Evolutionary conservation across 2,113 vertebrate species (phyloP).

Genomic region (Turnix velox): DNA sequence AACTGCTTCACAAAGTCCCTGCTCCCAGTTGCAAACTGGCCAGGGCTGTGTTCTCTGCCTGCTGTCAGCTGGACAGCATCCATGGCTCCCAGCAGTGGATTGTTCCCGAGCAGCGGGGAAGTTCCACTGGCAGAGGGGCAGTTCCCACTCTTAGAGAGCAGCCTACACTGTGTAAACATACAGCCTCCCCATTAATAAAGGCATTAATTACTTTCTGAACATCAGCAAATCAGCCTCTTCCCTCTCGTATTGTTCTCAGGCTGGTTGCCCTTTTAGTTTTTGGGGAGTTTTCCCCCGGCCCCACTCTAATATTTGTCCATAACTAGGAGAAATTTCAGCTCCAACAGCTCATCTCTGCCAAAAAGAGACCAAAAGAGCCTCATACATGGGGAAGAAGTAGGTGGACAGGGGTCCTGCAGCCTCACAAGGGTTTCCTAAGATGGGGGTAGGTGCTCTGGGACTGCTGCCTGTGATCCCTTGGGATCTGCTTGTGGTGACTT

Average conservation of each 20-base stretch:
- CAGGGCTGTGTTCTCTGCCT: background rate
- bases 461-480: background rate
- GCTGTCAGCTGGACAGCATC: background rate
- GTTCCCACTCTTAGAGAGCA: background rate
- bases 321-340: background rate
- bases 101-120: slow-evolving; percentile 25
- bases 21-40: background rate
- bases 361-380: background rate
- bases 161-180: background rate
- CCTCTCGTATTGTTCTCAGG: background rate
- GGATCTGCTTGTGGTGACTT: background rate
- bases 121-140: background rate
- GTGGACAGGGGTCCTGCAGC: background rate
- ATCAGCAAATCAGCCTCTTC: background rate
- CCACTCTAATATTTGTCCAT: background rate
- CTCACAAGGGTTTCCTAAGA: too few species aligned
- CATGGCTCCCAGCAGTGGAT: background rate
- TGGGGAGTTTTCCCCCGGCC: background rate
- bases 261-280: background rate
- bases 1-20: background rate
- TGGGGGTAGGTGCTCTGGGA: rapidly evolving
- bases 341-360: background rate
- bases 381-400: rapidly evolving
- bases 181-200: background rate
- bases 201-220: background rate